Evolutionary conservation across 2,113 vertebrate species (phyloP).

Genomic region (Poecile atricapillus): DNA sequence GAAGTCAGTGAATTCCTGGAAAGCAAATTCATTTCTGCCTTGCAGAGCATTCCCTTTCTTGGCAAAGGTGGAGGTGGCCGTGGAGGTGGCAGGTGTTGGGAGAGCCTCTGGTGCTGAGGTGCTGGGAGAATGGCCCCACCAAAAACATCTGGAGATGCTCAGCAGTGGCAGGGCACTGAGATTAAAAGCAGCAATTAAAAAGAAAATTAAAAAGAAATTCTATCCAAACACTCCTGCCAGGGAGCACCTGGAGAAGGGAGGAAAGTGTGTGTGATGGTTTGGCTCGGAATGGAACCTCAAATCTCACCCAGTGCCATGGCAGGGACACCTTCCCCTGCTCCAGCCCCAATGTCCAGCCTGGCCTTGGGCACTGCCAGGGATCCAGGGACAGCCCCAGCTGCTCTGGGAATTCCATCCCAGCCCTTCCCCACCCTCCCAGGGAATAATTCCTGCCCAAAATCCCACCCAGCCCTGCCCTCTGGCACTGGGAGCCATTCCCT

Average conservation of each 20-base stretch:
- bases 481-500: not conserved
- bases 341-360: not conserved
- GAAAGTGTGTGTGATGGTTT: not conserved
- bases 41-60: not conserved
- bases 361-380: not conserved
- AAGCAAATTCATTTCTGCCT: not conserved
- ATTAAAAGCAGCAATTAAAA: not conserved
- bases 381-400: not conserved
- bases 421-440: not conserved
- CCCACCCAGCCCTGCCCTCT: not conserved
- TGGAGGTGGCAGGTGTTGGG: not conserved
- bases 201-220: not conserved
- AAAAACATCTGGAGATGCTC: not conserved
- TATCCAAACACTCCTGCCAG: not conserved
- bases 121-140: not conserved
- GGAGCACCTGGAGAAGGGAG: not conserved
- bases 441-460: not conserved
- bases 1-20: not conserved
- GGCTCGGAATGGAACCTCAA: not conserved
- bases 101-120: not conserved
- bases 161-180: not conserved
- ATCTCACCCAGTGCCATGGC: fast-evolving
- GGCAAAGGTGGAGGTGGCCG: not conserved
- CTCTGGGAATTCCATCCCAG: not conserved
- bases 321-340: not conserved